phyloP scores from a whole-genome alignment of 2,113 vertebrate species.

The Diadophis punctatus region DNA sequence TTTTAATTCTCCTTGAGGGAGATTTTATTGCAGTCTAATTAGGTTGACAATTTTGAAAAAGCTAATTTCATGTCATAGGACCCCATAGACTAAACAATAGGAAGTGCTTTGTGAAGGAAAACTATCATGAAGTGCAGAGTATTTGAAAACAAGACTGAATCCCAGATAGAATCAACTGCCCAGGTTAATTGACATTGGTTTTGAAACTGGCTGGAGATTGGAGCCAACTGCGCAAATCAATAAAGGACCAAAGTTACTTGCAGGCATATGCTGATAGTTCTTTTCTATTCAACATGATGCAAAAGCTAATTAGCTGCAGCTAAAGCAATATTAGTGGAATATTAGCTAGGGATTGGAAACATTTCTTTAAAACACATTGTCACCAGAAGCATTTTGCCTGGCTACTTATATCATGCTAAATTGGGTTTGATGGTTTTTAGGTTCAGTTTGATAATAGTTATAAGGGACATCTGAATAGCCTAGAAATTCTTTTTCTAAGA shows the following conservation, averaged over 20 bases:
- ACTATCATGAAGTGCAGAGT: background rate
- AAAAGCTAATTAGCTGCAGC: background rate
- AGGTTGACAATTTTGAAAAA: slow-evolving; percentile 20
- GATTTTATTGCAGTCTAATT: slow-evolving; percentile 12
- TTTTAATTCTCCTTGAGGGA: slow-evolving; percentile 9
- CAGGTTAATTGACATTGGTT: background rate
- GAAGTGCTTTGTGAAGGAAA: slow-evolving; percentile 23
- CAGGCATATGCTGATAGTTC: background rate
- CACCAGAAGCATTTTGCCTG: background rate
- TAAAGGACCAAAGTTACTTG: background rate
- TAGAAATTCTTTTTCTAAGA: background rate
- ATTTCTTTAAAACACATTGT: background rate
- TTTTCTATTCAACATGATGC: background rate
- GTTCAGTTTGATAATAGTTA: background rate
- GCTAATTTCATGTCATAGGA: slow-evolving; percentile 15
- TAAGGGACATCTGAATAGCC: background rate
- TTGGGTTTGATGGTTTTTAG: background rate
- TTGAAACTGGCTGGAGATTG: background rate
- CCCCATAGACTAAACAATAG: slow-evolving; percentile 19
- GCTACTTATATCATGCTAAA: background rate
- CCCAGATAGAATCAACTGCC: slow-evolving; percentile 7
- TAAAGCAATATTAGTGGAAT: background rate
- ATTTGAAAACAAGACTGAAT: slow-evolving; percentile 3
- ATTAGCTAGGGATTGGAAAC: background rate
- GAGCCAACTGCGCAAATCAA: background rate